Evolutionary conservation across 1,140 invertebrate species (phyloP).

Genomic region (Dreissena polymorpha): DNA sequence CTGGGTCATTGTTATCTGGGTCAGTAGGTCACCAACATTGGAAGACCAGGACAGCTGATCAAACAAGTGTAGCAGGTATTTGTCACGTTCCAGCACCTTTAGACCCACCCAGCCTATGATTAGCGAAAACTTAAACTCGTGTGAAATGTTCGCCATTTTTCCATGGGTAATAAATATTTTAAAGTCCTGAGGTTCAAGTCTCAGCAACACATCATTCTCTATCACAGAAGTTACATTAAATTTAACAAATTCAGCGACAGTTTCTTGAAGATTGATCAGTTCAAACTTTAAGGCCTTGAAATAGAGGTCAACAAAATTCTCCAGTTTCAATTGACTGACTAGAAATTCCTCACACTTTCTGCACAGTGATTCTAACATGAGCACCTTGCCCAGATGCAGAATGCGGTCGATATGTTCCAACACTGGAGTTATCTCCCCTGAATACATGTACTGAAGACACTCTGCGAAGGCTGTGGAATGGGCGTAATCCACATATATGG

Average conservation of each 20-base stretch:
- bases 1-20: conserved; percentile 43
- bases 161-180: conserved; percentile 35
- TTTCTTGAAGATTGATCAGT: conserved; percentile 24
- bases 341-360: conserved; percentile 28
- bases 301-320: conserved; percentile 34
- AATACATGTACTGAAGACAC: conserved; percentile 39
- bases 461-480: conserved; percentile 12
- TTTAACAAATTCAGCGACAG: conserved; percentile 32
- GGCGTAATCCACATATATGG: neutral
- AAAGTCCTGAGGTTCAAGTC: conserved; percentile 20
- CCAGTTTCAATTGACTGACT: conserved; percentile 6
- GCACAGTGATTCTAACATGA: conserved; percentile 21
- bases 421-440: neutral
- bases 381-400: conserved; percentile 7
- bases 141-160: conserved; percentile 18
- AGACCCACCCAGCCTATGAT: conserved; percentile 49
- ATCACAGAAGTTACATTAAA: conserved; percentile 33
- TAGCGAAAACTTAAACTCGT: conserved; percentile 35
- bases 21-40: conserved; percentile 35
- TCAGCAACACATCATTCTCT: conserved; percentile 22
- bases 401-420: neutral
- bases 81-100: conserved; percentile 31
- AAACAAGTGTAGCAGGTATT: conserved; percentile 35
- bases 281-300: conserved; percentile 38
- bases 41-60: conserved; percentile 25